A percentile compares a stretch with the other conserved stretches of the same genome.
Evolutionary conservation across 2,797 vertebrate species (phyloP).

Genomic region (Molothrus aeneus): DNA sequence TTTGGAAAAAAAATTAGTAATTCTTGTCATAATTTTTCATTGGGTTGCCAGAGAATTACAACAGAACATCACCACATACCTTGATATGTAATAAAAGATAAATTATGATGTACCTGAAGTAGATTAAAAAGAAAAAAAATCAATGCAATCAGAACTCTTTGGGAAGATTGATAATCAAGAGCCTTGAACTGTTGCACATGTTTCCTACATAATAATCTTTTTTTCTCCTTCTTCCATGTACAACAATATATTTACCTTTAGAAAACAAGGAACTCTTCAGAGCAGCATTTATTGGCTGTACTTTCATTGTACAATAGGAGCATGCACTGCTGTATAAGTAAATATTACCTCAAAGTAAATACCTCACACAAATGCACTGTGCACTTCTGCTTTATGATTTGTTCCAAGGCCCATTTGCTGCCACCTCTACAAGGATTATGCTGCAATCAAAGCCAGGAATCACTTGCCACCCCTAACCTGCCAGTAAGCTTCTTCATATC

Average conservation of each 20-base stretch:
- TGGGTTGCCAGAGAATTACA: not conserved
- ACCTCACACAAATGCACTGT: not conserved
- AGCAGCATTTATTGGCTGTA: not conserved
- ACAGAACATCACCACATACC: not conserved
- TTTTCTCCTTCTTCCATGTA: not conserved
- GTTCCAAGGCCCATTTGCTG: not conserved
- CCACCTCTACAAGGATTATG: not conserved
- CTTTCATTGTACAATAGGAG: not conserved
- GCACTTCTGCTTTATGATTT: not conserved
- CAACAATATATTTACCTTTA: constrained; percentile 9
- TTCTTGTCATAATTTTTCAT: not conserved
- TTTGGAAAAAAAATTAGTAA: not conserved
- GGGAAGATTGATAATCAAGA: not conserved
- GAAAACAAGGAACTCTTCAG: not conserved
- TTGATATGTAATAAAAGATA: not conserved
- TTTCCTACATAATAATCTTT: not conserved
- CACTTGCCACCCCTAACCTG: not conserved
- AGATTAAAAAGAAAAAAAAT: not conserved
- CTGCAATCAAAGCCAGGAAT: not conserved
- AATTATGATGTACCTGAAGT: not conserved
- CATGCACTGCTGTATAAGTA: not conserved
- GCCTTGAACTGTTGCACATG: not conserved
- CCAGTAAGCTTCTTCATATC: not conserved
- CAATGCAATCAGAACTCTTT: not conserved
- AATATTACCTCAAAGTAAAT: constrained; percentile 45